Evolutionary conservation across 2,113 vertebrate species (phyloP).

Genomic region (Eidolon helvum): DNA sequence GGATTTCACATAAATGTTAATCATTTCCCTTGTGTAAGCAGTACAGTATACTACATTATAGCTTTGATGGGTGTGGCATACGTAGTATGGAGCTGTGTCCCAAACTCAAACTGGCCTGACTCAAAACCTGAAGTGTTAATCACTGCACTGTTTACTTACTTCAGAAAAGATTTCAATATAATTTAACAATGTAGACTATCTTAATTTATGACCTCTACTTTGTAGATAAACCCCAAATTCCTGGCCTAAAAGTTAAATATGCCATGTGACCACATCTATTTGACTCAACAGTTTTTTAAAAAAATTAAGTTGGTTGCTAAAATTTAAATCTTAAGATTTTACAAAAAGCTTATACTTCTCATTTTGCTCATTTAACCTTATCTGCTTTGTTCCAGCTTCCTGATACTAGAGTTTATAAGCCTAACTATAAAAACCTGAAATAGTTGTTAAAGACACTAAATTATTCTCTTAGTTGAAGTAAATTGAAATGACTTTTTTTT

Average conservation of each 20-base stretch:
- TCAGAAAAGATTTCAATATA: neutral
- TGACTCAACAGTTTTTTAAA: neutral
- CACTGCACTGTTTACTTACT: neutral
- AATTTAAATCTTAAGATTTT: neutral
- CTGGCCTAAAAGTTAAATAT: neutral
- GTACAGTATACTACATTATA: neutral
- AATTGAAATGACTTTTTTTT: neutral
- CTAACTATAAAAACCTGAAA: constrained; percentile 26
- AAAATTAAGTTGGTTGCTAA: neutral
- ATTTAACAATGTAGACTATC: neutral
- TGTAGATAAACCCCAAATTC: neutral
- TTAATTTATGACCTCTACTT: neutral
- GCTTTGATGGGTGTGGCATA: neutral
- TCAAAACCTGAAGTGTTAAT: neutral
- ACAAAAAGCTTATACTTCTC: neutral
- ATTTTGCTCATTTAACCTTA: constrained; percentile 8
- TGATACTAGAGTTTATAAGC: neutral
- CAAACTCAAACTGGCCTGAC: neutral
- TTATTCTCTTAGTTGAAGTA: neutral
- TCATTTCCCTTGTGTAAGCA: neutral
- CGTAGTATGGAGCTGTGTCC: neutral
- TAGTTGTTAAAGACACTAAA: neutral
- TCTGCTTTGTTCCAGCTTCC: neutral
- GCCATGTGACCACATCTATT: neutral
- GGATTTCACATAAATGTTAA: neutral